Evolutionary conservation across 1,140 invertebrate species (phyloP).

Genomic region (Calosoma granatense): DNA sequence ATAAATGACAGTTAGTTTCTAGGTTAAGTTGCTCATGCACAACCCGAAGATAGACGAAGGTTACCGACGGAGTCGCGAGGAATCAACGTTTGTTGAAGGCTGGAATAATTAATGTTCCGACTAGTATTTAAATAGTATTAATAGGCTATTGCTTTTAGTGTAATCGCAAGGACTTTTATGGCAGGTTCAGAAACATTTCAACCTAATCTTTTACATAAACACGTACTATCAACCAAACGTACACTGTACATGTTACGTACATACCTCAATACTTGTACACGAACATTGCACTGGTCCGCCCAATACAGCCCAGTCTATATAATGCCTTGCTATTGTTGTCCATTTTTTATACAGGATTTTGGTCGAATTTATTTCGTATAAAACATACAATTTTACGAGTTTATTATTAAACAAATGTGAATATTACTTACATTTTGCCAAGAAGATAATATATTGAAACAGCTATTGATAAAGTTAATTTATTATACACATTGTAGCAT

Average conservation of each 20-base stretch:
- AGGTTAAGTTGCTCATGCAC: too few relatives aligned
- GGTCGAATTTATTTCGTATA: too few relatives aligned
- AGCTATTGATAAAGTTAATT: too few relatives aligned
- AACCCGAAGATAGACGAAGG: too few relatives aligned
- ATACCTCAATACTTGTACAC: background rate
- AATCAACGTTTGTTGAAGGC: background rate
- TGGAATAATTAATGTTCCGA: background rate
- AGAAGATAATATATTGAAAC: too few relatives aligned
- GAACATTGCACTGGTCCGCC: background rate
- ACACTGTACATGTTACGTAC: background rate
- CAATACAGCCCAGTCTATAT: background rate
- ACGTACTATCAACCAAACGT: background rate
- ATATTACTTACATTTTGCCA: too few relatives aligned
- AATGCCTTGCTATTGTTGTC: background rate
- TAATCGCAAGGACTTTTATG: constrained; percentile 6
- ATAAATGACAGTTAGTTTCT: too few relatives aligned
- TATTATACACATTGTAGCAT: too few relatives aligned
- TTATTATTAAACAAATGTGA: too few relatives aligned
- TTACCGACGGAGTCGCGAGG: too few relatives aligned
- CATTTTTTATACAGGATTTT: too few relatives aligned
- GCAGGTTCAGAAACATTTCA: constrained; percentile 7
- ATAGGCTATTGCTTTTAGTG: constrained; percentile 9
- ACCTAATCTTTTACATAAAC: constrained; percentile 9
- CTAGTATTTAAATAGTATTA: constrained; percentile 9
- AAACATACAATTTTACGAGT: too few relatives aligned